phyloP scores from a whole-genome alignment of 2,888 invertebrate genomes.

The Drosophila ezoana region DNA sequence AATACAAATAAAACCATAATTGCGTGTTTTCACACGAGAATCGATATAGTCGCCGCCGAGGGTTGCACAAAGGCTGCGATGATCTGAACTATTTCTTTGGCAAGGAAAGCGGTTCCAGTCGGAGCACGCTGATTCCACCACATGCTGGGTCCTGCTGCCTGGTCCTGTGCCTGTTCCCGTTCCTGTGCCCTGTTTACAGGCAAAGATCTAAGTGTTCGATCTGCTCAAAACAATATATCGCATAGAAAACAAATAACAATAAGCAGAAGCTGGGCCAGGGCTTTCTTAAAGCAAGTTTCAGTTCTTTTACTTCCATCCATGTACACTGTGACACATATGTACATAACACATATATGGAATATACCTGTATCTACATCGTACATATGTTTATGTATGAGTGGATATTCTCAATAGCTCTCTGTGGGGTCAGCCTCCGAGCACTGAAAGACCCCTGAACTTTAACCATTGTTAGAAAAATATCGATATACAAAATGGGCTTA shows the following conservation, averaged over 20 bases:
- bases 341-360: neutral
- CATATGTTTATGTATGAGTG: neutral
- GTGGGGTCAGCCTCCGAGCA: neutral
- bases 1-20: slow-evolving; percentile 79
- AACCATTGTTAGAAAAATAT: neutral
- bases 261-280: slow-evolving; percentile 4
- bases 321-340: no score
- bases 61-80: slow-evolving; percentile 44
- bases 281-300: slow-evolving; percentile 9
- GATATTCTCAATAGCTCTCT: neutral
- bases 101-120: slow-evolving; percentile 16
- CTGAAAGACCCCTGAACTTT: neutral
- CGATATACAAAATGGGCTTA: neutral
- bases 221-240: slow-evolving; percentile 29
- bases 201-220: slow-evolving; percentile 60
- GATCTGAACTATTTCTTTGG: slow-evolving; percentile 23
- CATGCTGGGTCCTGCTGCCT: slow-evolving; percentile 50
- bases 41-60: slow-evolving; percentile 51
- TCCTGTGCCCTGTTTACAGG: slow-evolving; percentile 12
- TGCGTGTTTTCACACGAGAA: slow-evolving; percentile 83
- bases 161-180: slow-evolving; percentile 30
- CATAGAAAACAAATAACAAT: slow-evolving; percentile 30
- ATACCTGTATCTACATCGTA: neutral
- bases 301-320: no score
- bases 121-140: slow-evolving; percentile 51